Evolutionary conservation across 2,888 invertebrate species (phyloP), one percentile per base, ranked within the genome.

Genomic region (Chymomyza fuscimana): DNA sequence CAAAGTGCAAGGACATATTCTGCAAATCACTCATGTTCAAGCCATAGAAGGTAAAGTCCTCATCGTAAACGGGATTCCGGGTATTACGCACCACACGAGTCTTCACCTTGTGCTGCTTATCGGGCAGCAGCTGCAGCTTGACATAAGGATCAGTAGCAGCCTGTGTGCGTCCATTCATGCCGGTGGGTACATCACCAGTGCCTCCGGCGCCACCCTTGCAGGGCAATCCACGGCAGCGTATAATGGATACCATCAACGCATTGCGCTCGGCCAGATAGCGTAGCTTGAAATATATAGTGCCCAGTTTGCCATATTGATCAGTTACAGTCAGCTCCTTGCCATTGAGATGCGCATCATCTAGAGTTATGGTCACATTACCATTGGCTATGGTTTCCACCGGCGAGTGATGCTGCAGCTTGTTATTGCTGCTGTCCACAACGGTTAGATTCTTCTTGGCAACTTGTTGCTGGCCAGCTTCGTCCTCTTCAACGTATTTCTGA

Each of bases 21-120:
- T 96, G 94, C 72, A 98, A 93, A 92, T 98, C 98, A 89, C 96
- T 95, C 80, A 95, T 95, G 63, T 95, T 95, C 86, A 98, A 94
- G 67, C 99, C 99, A 91, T 98, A 99, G 94, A 99, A 99, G 1
- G 99, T 99, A 92, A 99, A 99, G 92, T 99, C 99, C 92, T 99
- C 99, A 89, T 99, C 99, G 92, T 99, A 99, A 1, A 97, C 96
- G 0, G 99, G 99, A 92, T 97, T 97, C 66, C 97, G 94, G 60
- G 99, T 99, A 91, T 99, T 98, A 79, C 99, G 95, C 52, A 99
- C 95, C 9, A 99, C 99, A 70, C 99, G 90, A 73, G 98, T 98
- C 93, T 98, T 99, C 68, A 98, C 98, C 92, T 98, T 98, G 91
- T 99, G 98, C 90, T 98, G 97, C 92, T 99, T 99, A 89, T 99